Conservation (phyloP, 2,888 invertebrate species). For the Toxonevra muliebris region DNA sequence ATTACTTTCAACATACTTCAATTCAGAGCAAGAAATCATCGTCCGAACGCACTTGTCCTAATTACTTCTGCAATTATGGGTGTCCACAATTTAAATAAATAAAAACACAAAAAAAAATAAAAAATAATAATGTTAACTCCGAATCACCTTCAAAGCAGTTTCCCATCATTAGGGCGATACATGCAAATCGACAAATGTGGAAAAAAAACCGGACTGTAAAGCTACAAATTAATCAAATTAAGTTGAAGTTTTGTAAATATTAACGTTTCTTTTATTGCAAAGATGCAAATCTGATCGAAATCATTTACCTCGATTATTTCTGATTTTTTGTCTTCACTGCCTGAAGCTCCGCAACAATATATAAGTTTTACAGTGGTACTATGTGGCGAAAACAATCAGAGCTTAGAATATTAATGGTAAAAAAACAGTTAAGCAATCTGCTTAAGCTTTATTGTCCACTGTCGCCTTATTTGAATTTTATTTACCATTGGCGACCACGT, state of each 20-base stretch:
- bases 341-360: slow-evolving; percentile 31
- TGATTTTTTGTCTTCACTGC: slow-evolving; percentile 22
- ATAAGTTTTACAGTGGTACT: slow-evolving; percentile 15
- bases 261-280: slow-evolving; percentile 11
- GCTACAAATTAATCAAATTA: too few relatives aligned
- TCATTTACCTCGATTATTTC: slow-evolving; percentile 40
- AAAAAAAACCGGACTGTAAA: not conserved
- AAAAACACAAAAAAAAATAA: not conserved
- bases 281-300: slow-evolving; percentile 40
- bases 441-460: too few relatives aligned
- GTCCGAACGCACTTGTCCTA: slow-evolving; percentile 27
- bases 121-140: slow-evolving; percentile 23
- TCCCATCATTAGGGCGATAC: slow-evolving; percentile 57
- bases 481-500: not conserved
- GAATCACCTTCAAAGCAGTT: slow-evolving; percentile 32
- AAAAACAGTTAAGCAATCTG: too few relatives aligned
- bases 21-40: not conserved
- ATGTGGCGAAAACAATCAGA: too few relatives aligned
- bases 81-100: too few relatives aligned
- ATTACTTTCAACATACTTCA: too few relatives aligned
- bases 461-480: too few relatives aligned
- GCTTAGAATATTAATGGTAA: too few relatives aligned
- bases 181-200: slow-evolving; percentile 32
- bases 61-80: slow-evolving; percentile 43
- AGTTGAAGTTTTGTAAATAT: not conserved